Percentiles rank a stretch among this genome's conserved stretches.
These are phyloP conservation scores for Eumerus sabulonum DNA, from an alignment of 2,888 invertebrate species.

Conservation along the genomic window DNA sequence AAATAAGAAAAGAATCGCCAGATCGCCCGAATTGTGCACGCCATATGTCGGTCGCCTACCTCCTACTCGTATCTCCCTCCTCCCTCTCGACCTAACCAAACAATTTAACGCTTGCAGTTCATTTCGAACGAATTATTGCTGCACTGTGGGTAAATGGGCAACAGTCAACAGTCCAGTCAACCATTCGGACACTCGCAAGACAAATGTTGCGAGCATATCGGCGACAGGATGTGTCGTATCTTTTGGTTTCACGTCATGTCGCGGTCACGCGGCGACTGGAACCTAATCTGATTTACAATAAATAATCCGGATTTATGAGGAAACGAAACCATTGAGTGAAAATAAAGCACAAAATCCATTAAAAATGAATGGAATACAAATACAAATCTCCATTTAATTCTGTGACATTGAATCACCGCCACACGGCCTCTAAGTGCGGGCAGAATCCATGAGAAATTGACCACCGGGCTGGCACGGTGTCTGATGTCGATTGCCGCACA, in stretches of 20 bases:
- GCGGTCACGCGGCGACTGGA: slow-evolving; percentile 70
- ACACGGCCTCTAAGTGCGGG: slow-evolving; percentile 13
- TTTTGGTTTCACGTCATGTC: slow-evolving; percentile 63
- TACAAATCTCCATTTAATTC: slow-evolving; percentile 36
- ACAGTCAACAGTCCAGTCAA: slow-evolving; percentile 23
- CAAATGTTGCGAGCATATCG: slow-evolving; percentile 56
- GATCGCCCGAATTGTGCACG: slow-evolving; percentile 44
- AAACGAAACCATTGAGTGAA: slow-evolving; percentile 41
- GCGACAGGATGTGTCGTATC: slow-evolving; percentile 68
- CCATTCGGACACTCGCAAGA: too few species aligned
- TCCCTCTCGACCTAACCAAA: background rate
- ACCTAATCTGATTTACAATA: slow-evolving; percentile 77
- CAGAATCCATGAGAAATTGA: slow-evolving; percentile 19
- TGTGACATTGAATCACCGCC: slow-evolving; percentile 52
- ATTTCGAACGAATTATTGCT: slow-evolving; percentile 57
- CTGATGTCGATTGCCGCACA: slow-evolving; percentile 6
- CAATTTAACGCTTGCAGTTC: slow-evolving; percentile 56
- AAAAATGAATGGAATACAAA: slow-evolving; percentile 47
- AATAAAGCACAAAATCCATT: slow-evolving; percentile 26
- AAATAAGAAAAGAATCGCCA: slow-evolving; percentile 42
- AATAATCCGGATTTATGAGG: slow-evolving; percentile 71
- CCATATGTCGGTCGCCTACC: background rate
- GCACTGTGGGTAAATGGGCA: slow-evolving; percentile 23
- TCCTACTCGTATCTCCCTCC: slow-evolving; percentile 22
- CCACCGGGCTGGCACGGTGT: slow-evolving; percentile 6